A percentile compares a stretch with the other conserved stretches of the same genome.
Evolutionary conservation across 2,797 vertebrate genomes (phyloP).

Genomic region (Myripristis murdjan): DNA sequence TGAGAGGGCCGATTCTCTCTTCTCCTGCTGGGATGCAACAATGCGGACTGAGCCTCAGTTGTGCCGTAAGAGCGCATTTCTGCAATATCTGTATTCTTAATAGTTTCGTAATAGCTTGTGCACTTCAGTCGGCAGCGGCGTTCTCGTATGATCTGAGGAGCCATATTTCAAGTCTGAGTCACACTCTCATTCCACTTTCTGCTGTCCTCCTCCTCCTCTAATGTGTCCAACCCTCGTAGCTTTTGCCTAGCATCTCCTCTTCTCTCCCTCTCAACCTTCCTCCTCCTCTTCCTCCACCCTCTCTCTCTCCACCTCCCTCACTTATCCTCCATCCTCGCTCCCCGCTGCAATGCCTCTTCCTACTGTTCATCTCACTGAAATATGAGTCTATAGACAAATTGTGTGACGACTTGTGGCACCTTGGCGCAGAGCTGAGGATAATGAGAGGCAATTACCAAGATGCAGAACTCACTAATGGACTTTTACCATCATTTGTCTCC

Average conservation of each 20-base stretch:
- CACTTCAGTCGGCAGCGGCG: neutral
- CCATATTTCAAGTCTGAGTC: conserved; percentile 7
- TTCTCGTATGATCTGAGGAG: neutral
- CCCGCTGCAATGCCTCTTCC: neutral
- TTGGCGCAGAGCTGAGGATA: conserved; percentile 50
- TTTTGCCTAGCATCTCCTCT: conserved; percentile 2
- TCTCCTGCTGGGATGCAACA: neutral
- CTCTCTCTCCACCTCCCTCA: no score
- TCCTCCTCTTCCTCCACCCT: conserved; percentile 23
- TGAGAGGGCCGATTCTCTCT: neutral
- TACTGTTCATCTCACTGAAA: conserved; percentile 43
- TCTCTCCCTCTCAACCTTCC: neutral
- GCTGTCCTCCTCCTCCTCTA: neutral
- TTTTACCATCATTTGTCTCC: conserved; percentile 55
- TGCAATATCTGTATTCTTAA: neutral
- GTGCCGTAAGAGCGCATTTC: neutral
- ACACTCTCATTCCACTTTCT: neutral
- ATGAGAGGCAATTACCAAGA: conserved; percentile 64
- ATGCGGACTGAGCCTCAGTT: neutral
- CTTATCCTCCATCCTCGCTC: no score
- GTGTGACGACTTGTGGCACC: conserved; percentile 39
- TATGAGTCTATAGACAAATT: conserved; percentile 47
- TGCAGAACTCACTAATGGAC: conserved; percentile 66
- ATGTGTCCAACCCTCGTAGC: no score
- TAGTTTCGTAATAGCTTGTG: conserved; percentile 4